Percentiles rank a stretch among this genome's conserved stretches.
Conservation (phyloP, 2,797 vertebrate genomes). For the Carduelis carduelis region DNA sequence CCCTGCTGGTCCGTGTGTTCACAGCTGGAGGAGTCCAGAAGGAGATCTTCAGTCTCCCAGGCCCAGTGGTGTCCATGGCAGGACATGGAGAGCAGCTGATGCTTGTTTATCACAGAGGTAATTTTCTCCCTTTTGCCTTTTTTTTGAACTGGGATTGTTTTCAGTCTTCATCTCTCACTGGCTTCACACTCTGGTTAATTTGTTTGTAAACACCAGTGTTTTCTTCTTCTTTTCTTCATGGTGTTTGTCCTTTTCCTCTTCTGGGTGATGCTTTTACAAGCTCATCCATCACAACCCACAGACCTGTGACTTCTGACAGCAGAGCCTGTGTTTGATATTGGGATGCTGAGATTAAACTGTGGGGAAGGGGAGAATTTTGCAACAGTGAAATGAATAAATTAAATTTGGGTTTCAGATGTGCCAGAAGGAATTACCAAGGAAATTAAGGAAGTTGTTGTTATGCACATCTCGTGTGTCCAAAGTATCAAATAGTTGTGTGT, state of each 20-base stretch:
- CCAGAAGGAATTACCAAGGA: not conserved
- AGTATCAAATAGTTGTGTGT: not conserved
- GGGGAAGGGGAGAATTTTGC: not conserved
- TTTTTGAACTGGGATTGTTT: not conserved
- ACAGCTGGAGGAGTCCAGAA: slow-evolving; percentile 89
- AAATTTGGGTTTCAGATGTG: not conserved
- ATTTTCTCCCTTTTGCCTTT: not conserved
- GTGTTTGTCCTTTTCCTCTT: not conserved
- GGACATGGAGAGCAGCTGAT: slow-evolving; percentile 91
- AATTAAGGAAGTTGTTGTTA: not conserved
- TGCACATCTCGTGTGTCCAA: not conserved
- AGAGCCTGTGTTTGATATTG: not conserved
- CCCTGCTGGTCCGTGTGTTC: slow-evolving; percentile 84
- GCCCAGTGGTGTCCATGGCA: slow-evolving; percentile 88
- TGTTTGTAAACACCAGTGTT: not conserved
- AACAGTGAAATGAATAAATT: not conserved
- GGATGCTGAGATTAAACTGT: not conserved
- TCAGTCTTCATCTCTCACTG: not conserved
- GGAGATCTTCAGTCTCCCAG: slow-evolving; percentile 89
- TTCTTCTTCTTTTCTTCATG: not conserved
- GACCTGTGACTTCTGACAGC: not conserved
- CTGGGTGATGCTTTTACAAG: not conserved
- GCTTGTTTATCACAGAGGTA: slow-evolving; percentile 89
- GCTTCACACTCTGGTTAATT: not conserved
- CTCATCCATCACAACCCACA: not conserved